These are phyloP conservation scores for Aphaenogaster floridana DNA, from an alignment of 1,140 invertebrate species.

Conservation along the genomic window DNA sequence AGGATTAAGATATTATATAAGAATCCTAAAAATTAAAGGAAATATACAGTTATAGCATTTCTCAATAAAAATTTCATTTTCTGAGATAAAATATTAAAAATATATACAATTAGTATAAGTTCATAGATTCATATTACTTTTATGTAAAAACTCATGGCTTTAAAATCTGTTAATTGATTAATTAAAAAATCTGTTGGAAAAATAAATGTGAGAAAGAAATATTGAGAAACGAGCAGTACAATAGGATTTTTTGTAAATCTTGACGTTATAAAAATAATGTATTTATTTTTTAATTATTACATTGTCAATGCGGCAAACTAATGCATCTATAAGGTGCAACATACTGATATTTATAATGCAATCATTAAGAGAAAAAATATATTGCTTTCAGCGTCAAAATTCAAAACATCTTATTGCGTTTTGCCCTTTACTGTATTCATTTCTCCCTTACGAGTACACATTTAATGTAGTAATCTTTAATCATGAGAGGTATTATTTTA, in stretches of 20 bases:
- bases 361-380: not conserved
- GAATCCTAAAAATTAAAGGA: not conserved
- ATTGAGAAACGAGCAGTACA: not conserved
- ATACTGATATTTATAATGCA: not conserved
- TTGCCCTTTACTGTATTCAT: not conserved
- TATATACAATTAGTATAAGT: not conserved
- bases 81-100: not conserved
- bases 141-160: not conserved
- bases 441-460: not conserved
- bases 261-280: not conserved
- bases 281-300: not conserved
- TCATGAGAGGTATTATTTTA: not conserved
- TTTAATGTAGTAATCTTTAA: not conserved
- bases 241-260: not conserved
- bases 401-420: not conserved
- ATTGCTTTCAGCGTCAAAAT: not conserved
- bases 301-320: not conserved
- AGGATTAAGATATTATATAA: not conserved
- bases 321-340: not conserved
- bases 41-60: not conserved
- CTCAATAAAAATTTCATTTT: not conserved
- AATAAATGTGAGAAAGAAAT: no score
- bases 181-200: no score
- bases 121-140: not conserved
- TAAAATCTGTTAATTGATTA: not conserved